Percentiles rank a stretch among this genome's conserved stretches.
Evolutionary conservation across 1,140 invertebrate genomes (phyloP).

Genomic region (Meloidogyne exigua): DNA sequence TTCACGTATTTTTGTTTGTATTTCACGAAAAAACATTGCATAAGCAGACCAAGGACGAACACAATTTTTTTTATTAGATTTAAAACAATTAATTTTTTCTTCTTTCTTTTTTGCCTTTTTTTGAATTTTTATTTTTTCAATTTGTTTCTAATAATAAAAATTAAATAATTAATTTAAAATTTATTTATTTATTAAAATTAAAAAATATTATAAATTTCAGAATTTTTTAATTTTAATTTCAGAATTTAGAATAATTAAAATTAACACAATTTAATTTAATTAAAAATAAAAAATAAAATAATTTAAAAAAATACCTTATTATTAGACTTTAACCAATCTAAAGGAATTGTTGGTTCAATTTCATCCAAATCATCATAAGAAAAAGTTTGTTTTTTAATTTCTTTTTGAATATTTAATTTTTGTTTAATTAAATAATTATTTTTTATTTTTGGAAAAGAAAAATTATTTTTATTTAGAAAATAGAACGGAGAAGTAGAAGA

Average conservation of each 20-base stretch:
- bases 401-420: neutral
- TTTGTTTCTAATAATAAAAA: too few relatives aligned
- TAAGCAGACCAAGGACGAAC: constrained; percentile 16
- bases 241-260: too few relatives aligned
- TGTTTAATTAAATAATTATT: neutral
- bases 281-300: neutral
- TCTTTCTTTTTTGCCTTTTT: neutral
- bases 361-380: neutral
- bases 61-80: neutral
- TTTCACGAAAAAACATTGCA: constrained; percentile 19
- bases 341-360: neutral
- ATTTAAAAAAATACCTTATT: too few relatives aligned
- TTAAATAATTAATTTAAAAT: too few relatives aligned
- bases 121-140: neutral
- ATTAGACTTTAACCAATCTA: neutral
- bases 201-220: too few relatives aligned
- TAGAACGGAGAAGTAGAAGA: too few relatives aligned
- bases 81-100: too few relatives aligned
- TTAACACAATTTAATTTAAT: too few relatives aligned
- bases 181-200: too few relatives aligned
- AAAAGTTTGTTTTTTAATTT: neutral
- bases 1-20: constrained; percentile 12
- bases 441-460: too few relatives aligned
- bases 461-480: too few relatives aligned
- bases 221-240: too few relatives aligned